Base-by-base conservation (phyloP, 1,140 invertebrate genomes). In the Steinernema khuongi region DNA sequence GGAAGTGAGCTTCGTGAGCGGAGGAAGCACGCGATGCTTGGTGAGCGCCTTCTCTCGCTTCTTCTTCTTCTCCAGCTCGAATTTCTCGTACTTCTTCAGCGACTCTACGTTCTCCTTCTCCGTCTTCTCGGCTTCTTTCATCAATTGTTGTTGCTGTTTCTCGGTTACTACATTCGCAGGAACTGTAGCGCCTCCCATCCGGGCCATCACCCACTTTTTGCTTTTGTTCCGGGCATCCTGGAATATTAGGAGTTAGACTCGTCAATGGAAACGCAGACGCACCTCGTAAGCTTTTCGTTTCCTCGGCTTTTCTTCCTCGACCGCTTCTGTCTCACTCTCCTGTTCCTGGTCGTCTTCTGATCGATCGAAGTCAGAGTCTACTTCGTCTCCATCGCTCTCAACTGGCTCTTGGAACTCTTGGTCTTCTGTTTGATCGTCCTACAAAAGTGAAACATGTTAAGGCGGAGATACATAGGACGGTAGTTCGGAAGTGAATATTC, bases 31-130 rank as follows among this genome's bases (percentile, higher is more conserved):
- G 50, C 50, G 50, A 60, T 60, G 50, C 22, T 60, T 60, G 7
- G 19, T 60, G 14, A 17, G 50, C 14, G 50, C 50, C 50, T 60
- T 60, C 22, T 60, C 50, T 60, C 50, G 50, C 26, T 60, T 60
- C 50, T 60, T 60, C 26, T 60, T 60, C 50, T 60, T 60, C 50
- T 60, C 50, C 50, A 60, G 19, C 26, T 60, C 50, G 19, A 60
- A 60, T 22, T 60, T 14, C 50, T 60, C 50, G 50, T 60, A 60
- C 26, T 60, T 60, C 50, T 60, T 60, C 7, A 60, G 50, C 19
- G 50, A 60, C 50, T 60, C 14, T 26, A 60, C 11, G 26, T 60
- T 60, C 50, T 60, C 50, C 50, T 60, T 26, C 26, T 60, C 50
- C 14, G 50, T 60, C 7, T 60, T 60, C 19, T 11, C 50, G 14